These are phyloP conservation scores for Vombatus ursinus DNA, from an alignment of 2,113 vertebrate species.

Conservation along the genomic window DNA sequence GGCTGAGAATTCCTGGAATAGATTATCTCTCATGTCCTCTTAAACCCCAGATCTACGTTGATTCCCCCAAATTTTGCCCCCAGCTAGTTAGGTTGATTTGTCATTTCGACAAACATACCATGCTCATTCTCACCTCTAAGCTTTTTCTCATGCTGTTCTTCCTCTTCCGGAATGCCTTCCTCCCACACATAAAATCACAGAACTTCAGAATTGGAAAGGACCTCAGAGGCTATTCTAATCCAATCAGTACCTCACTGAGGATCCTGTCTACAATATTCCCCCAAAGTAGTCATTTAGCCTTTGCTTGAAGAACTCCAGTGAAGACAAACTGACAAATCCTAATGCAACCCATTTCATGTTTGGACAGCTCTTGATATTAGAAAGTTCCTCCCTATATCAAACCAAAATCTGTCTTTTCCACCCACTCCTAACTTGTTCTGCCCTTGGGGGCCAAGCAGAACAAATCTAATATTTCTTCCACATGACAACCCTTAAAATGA, in stretches of 20 bases:
- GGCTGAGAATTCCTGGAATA: neutral
- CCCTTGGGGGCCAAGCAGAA: neutral
- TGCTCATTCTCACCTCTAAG: neutral
- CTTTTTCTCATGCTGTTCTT: neutral
- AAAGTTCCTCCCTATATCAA: neutral
- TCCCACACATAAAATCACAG: neutral
- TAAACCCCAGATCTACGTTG: neutral
- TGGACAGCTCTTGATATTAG: neutral
- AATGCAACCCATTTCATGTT: neutral
- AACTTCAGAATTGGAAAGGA: neutral
- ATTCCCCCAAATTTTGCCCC: neutral
- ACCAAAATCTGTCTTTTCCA: neutral
- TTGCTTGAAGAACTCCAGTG: neutral
- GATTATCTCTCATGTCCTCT: neutral
- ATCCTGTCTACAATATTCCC: neutral
- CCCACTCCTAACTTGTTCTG: neutral
- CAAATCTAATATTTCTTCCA: neutral
- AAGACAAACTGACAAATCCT: neutral
- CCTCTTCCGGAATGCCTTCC: slow-evolving; percentile 30
- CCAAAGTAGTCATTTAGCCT: neutral
- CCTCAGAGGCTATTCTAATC: neutral
- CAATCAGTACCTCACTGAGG: neutral
- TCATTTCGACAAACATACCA: neutral
- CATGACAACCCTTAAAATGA: neutral
- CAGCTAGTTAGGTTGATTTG: neutral